Percentiles rank a stretch among this genome's conserved stretches.
Conservation (phyloP, 2,113 vertebrate species). For the Ophiodon elongatus region DNA sequence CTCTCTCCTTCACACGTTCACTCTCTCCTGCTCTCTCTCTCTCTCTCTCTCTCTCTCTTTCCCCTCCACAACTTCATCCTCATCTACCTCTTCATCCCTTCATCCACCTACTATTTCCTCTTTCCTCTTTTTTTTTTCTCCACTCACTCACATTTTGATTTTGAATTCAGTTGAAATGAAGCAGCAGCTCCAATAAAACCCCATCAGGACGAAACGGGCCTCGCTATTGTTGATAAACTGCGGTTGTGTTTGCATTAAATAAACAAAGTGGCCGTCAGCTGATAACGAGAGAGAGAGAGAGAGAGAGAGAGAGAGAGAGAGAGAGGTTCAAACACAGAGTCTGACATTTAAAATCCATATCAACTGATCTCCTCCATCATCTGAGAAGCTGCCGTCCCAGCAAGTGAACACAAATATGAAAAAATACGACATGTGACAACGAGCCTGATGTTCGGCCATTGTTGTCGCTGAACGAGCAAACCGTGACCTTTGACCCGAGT, state of each 20-base stretch:
- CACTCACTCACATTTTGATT: neutral
- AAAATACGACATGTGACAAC: neutral
- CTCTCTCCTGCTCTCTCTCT: slow-evolving; percentile 27
- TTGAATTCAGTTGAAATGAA: slow-evolving; percentile 16
- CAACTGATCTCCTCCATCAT: neutral
- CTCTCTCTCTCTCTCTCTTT: slow-evolving; percentile 31
- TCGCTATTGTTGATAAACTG: neutral
- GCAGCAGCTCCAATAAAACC: neutral
- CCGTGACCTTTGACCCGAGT: neutral
- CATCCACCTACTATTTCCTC: slow-evolving; percentile 25
- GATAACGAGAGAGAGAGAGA: neutral
- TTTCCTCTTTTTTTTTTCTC: neutral
- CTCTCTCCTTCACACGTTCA: slow-evolving; percentile 54
- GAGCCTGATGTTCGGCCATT: neutral
- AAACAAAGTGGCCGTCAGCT: neutral
- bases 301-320: no score
- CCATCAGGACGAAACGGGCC: neutral
- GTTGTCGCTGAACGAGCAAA: neutral
- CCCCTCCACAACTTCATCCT: slow-evolving; percentile 42
- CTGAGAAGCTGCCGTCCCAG: neutral
- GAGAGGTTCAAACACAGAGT: neutral
- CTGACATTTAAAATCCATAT: neutral
- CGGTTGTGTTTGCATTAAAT: neutral
- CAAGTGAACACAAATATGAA: neutral
- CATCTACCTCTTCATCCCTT: slow-evolving; percentile 44